Percentiles rank a stretch among this genome's conserved stretches.
Conservation (phyloP, 2,797 vertebrate genomes). For the Pseudopleuronectes americanus region DNA sequence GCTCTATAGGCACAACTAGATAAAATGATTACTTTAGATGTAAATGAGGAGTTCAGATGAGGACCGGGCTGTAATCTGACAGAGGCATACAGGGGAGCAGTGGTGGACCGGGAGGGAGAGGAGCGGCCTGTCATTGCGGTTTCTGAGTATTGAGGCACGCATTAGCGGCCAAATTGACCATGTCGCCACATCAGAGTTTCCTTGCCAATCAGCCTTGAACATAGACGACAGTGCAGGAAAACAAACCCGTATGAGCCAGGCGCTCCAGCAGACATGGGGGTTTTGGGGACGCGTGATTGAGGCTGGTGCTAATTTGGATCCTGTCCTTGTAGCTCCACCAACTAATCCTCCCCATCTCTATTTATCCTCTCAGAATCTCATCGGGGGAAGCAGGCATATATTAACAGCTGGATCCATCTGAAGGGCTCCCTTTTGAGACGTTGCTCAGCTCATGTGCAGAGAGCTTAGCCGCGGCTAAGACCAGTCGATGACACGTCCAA, state of each 20-base stretch:
- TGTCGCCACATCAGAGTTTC: conserved; percentile 72
- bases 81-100: conserved; percentile 45
- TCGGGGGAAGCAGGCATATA: conserved; percentile 69
- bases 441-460: conserved; percentile 52
- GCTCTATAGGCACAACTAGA: conserved; percentile 43
- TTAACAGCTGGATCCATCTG: conserved; percentile 76
- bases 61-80: conserved; percentile 69
- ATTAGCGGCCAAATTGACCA: conserved; percentile 82
- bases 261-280: conserved; percentile 27
- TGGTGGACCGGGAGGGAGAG: background rate
- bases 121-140: conserved; percentile 55
- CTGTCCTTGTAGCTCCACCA: conserved; percentile 73
- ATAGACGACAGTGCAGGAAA: conserved; percentile 65
- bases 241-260: conserved; percentile 33
- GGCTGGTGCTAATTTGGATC: conserved; percentile 79
- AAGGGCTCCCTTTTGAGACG: conserved; percentile 76
- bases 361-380: conserved; percentile 82
- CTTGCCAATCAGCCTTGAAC: conserved; percentile 75
- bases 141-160: conserved; percentile 47
- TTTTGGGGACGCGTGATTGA: conserved; percentile 65
- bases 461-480: conserved; percentile 70
- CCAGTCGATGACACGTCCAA: conserved; percentile 71
- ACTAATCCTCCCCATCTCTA: conserved; percentile 83
- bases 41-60: conserved; percentile 64
- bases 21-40: conserved; percentile 63